Percentiles rank a stretch among this genome's conserved stretches.
phyloP scores from a whole-genome alignment of 2,113 vertebrate species.

The Empidonax traillii region DNA sequence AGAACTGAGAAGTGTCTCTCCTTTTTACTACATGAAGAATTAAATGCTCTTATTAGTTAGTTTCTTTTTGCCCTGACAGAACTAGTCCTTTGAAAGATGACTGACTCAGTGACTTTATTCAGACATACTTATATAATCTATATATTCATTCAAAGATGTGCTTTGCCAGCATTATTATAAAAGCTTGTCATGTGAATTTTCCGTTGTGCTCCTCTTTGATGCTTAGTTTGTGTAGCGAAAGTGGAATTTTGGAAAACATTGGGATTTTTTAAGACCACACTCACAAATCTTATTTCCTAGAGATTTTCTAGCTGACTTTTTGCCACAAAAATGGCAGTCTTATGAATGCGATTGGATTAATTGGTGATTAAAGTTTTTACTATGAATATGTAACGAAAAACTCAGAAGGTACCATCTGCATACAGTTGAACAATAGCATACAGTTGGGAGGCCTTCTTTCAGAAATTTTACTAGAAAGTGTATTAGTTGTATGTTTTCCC shows the following conservation, averaged over 20 bases:
- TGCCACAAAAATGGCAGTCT: not conserved
- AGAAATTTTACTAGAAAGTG: not conserved
- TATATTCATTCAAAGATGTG: not conserved
- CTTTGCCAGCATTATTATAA: not conserved
- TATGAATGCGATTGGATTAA: not conserved
- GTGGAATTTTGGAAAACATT: accelerated
- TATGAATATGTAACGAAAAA: not conserved
- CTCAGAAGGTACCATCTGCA: not conserved
- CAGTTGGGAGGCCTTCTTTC: not conserved
- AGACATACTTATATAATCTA: not conserved
- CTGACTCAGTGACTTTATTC: not conserved
- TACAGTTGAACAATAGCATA: not conserved
- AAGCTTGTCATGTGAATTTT: not conserved
- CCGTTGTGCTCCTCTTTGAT: not conserved
- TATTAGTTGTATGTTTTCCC: not conserved
- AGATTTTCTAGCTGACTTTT: not conserved
- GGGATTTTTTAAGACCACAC: not conserved
- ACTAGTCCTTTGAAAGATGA: not conserved
- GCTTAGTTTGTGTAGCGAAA: not conserved
- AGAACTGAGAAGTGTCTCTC: not conserved
- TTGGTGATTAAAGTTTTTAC: not conserved
- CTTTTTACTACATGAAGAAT: not conserved
- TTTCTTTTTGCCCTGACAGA: not conserved
- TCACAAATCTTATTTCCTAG: not conserved
- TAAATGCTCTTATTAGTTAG: not conserved